A percentile compares a stretch with the other conserved stretches of the same genome.
Evolutionary conservation across 2,113 vertebrate species (phyloP).

Genomic region (Gymnogyps californianus): DNA sequence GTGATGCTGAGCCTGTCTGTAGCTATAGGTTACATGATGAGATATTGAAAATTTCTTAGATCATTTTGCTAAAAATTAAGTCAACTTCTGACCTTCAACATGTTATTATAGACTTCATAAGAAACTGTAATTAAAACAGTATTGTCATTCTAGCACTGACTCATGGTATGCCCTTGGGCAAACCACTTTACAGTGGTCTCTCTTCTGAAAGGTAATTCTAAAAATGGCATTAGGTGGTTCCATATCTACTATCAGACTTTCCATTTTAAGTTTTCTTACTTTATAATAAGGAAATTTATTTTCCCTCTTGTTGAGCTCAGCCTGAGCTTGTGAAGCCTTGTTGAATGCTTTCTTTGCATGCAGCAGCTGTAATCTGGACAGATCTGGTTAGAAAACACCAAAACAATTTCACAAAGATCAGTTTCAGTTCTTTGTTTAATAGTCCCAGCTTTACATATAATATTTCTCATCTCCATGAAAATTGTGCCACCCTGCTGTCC

Average conservation of each 20-base stretch:
- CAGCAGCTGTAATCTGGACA: background rate
- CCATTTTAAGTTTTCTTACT: background rate
- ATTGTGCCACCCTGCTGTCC: background rate
- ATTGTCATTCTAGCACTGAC: background rate
- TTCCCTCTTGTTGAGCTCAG: background rate
- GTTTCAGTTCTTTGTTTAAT: background rate
- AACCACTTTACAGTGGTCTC: background rate
- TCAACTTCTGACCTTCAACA: background rate
- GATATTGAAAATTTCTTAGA: conserved; percentile 10
- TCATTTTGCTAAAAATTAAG: conserved; percentile 30
- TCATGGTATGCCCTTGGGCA: background rate
- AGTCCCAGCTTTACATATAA: background rate
- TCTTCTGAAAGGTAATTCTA: background rate
- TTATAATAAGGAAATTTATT: background rate
- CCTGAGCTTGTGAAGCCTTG: background rate
- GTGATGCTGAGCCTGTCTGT: background rate
- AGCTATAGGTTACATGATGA: background rate
- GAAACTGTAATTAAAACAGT: background rate
- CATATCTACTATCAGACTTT: background rate
- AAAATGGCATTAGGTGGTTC: background rate
- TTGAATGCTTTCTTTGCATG: background rate
- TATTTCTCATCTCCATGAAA: background rate
- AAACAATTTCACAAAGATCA: background rate
- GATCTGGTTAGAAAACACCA: background rate
- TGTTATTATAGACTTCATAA: background rate